Conservation (phyloP, 2,113 vertebrate genomes). For the Thryonomys swinderianus region DNA sequence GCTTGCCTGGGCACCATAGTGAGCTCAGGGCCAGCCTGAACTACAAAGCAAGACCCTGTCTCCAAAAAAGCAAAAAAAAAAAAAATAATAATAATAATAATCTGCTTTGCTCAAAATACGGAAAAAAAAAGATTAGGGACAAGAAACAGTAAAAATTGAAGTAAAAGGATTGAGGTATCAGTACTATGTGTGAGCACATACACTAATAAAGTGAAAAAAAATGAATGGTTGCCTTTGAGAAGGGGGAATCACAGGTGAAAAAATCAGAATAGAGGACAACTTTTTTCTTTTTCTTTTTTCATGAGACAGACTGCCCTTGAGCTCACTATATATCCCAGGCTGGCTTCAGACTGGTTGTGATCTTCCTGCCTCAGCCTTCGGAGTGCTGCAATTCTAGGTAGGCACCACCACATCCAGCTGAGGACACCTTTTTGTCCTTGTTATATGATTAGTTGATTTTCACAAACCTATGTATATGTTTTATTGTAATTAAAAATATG, state of each 20-base stretch:
- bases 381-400: background rate
- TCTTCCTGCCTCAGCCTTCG: background rate
- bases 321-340: background rate
- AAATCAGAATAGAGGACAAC: background rate
- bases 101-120: slow-evolving; percentile 8
- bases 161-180: background rate
- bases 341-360: background rate
- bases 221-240: background rate
- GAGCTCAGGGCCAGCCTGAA: too few relatives aligned
- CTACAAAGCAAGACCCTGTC: too few relatives aligned
- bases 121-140: background rate
- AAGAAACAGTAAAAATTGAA: background rate
- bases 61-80: too few relatives aligned
- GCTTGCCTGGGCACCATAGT: too few relatives aligned
- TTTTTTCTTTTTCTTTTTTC: background rate
- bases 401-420: background rate
- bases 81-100: too few relatives aligned
- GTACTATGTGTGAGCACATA: background rate
- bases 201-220: background rate
- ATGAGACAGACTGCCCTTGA: background rate
- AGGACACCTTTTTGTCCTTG: background rate
- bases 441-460: background rate
- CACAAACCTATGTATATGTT: background rate
- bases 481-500: background rate
- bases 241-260: background rate